These are phyloP conservation scores for Cairina moschata DNA, from an alignment of 2,113 vertebrate species.

Conservation along the genomic window DNA sequence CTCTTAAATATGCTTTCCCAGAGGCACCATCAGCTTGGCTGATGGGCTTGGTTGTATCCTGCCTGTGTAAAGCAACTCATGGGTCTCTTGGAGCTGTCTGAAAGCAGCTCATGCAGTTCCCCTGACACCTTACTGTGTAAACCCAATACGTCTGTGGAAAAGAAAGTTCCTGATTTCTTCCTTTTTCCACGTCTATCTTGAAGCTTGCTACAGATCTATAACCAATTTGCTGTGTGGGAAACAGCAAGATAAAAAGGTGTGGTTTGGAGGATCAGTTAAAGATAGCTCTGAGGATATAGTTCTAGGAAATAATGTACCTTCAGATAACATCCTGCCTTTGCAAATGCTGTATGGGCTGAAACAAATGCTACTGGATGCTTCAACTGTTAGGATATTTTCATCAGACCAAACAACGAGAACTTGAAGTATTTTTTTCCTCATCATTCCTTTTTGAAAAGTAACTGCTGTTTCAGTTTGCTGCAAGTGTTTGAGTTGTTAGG, in stretches of 20 bases:
- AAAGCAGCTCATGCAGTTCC: no score
- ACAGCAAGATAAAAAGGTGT: background rate
- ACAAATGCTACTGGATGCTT: background rate
- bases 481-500: background rate
- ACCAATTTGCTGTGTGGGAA: background rate
- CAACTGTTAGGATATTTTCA: background rate
- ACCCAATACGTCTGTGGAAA: background rate
- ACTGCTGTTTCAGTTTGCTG: background rate
- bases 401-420: background rate
- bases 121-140: no score
- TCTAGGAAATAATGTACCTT: background rate
- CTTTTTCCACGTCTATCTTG: background rate
- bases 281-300: background rate
- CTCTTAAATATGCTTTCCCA: no score
- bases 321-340: background rate
- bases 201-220: background rate
- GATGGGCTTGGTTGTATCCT: no score
- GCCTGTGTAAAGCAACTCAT: no score
- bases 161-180: background rate
- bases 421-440: background rate
- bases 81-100: no score
- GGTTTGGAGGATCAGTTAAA: background rate
- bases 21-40: no score
- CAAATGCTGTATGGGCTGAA: background rate
- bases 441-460: background rate